These are phyloP conservation scores for Parnassius orleans DNA, from an alignment of 2,888 invertebrate genomes.

Conservation along the genomic window DNA sequence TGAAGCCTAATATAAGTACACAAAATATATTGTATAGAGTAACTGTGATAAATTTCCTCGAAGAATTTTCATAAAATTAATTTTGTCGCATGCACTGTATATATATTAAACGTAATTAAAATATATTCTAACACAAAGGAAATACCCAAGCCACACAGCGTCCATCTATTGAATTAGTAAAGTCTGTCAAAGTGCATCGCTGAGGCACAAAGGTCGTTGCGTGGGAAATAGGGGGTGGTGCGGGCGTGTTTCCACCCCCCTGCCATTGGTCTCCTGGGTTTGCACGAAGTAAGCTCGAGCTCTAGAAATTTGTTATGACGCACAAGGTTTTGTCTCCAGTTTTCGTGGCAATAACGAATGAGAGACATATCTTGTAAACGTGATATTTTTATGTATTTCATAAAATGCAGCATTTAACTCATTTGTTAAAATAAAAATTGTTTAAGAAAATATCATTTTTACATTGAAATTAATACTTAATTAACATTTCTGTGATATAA, in stretches of 20 bases:
- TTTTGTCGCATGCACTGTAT: constrained; percentile 17
- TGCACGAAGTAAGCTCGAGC: constrained; percentile 67
- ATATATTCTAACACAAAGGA: constrained; percentile 53
- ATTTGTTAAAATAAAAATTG: constrained; percentile 1
- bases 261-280: constrained; percentile 55
- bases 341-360: constrained; percentile 44
- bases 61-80: constrained; percentile 23
- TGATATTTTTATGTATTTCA: constrained; percentile 4
- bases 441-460: background rate
- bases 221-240: constrained; percentile 66
- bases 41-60: constrained; percentile 8
- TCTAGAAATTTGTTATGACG: constrained; percentile 79
- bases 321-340: constrained; percentile 66
- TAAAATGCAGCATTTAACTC: constrained; percentile 3
- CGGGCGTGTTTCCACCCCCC: constrained; percentile 40
- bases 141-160: constrained; percentile 57
- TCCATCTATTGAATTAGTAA: constrained; percentile 80
- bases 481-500: too few relatives aligned
- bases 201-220: constrained; percentile 80
- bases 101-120: constrained; percentile 22
- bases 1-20: too few relatives aligned
- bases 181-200: constrained; percentile 80
- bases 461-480: too few relatives aligned
- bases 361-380: constrained; percentile 13
- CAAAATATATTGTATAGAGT: too few relatives aligned